phyloP scores from a whole-genome alignment of 1,140 invertebrate genomes.

The Aphis gossypii region DNA sequence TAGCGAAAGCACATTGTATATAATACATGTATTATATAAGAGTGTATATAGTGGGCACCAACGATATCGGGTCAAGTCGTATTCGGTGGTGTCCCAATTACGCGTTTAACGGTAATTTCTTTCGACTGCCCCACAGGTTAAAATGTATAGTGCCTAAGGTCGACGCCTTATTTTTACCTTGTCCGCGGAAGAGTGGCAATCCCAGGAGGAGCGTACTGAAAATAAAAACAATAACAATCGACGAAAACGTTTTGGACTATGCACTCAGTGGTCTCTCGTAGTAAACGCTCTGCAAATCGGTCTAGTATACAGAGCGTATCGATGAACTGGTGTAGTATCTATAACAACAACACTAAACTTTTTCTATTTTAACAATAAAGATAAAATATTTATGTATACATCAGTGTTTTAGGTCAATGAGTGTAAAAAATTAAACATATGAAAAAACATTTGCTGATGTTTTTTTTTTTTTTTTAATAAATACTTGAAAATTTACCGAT shows the following conservation, averaged over 20 bases:
- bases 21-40: background rate
- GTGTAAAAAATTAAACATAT: no score
- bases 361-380: no score
- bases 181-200: background rate
- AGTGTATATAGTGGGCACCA: background rate
- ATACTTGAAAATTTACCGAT: no score
- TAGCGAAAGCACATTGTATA: background rate
- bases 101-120: background rate
- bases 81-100: background rate
- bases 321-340: no score
- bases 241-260: background rate
- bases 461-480: no score
- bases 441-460: no score
- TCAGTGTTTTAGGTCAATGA: no score
- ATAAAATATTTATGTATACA: no score
- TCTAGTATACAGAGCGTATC: no score
- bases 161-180: background rate
- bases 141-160: background rate
- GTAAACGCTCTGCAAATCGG: no score
- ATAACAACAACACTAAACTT: no score
- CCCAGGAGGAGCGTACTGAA: background rate
- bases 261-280: no score
- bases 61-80: background rate
- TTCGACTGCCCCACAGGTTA: background rate
- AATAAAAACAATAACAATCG: conserved; percentile 10